phyloP scores from a whole-genome alignment of 2,113 vertebrate species.

The Cettia cetti region DNA sequence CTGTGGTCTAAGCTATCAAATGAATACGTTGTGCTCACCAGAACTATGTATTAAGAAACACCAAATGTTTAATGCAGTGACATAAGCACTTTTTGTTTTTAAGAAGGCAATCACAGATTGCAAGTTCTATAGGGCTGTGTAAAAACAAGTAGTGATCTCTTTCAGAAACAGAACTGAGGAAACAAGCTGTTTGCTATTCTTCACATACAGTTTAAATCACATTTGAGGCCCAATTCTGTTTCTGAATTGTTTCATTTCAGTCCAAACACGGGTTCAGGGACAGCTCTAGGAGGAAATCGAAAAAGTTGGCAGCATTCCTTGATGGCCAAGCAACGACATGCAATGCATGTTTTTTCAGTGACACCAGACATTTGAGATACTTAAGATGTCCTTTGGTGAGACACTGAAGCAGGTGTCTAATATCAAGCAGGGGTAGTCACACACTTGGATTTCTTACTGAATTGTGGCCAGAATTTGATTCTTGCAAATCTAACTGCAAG shows the following conservation, averaged over 20 bases:
- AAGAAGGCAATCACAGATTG: constrained; percentile 98
- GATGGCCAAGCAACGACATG: neutral
- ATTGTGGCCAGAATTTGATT: neutral
- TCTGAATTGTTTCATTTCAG: neutral
- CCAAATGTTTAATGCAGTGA: constrained; percentile 77
- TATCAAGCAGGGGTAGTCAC: neutral
- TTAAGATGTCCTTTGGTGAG: neutral
- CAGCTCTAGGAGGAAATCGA: neutral
- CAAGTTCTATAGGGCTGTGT: constrained; percentile 77
- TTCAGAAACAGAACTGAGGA: neutral
- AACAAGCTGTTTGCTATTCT: neutral
- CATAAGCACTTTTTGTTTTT: constrained; percentile 74
- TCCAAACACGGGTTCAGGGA: neutral
- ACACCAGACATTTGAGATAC: neutral
- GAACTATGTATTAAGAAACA: constrained; percentile 75
- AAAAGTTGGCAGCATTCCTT: neutral
- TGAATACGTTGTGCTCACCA: constrained; percentile 72
- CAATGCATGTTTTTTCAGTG: neutral
- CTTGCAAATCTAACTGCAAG: neutral
- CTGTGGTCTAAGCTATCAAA: constrained; percentile 57
- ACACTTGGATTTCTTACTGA: neutral
- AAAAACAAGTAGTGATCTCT: constrained; percentile 57
- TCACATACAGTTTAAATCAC: neutral
- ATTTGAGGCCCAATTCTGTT: neutral
- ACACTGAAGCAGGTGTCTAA: neutral